Evolutionary conservation across 2,113 vertebrate species (phyloP).

Genomic region (Microcebus griseorufus): DNA sequence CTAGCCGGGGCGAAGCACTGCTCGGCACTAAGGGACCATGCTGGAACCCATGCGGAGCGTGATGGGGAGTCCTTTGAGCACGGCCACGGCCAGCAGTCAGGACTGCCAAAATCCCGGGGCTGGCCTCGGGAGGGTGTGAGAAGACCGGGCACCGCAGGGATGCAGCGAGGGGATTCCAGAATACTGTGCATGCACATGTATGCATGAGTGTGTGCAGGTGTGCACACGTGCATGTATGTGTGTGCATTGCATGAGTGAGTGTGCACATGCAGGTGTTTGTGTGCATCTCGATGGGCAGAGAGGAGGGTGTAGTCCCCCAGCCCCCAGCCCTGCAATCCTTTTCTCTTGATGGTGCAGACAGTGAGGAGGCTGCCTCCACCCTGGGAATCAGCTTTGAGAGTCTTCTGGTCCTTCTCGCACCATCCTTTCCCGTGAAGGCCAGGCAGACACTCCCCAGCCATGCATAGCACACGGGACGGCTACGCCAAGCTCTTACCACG

Average conservation of each 20-base stretch:
- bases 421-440: background rate
- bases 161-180: accelerated
- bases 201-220: background rate
- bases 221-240: accelerated
- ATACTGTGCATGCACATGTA: background rate
- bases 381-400: background rate
- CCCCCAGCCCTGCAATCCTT: accelerated
- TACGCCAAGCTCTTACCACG: slow-evolving; percentile 50
- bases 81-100: background rate
- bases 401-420: background rate
- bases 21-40: background rate
- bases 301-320: background rate
- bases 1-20: accelerated
- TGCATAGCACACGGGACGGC: slow-evolving; percentile 57
- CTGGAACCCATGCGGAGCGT: accelerated
- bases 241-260: background rate
- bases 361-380: accelerated
- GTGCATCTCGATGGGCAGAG: background rate
- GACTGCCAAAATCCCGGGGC: accelerated
- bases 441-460: slow-evolving; percentile 56
- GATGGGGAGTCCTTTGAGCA: accelerated
- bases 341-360: background rate
- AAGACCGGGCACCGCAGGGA: accelerated
- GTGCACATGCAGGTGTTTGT: background rate
- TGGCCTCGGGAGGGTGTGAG: accelerated